Conservation (phyloP, 2,888 invertebrate genomes). For the Aleiodes alternator region DNA sequence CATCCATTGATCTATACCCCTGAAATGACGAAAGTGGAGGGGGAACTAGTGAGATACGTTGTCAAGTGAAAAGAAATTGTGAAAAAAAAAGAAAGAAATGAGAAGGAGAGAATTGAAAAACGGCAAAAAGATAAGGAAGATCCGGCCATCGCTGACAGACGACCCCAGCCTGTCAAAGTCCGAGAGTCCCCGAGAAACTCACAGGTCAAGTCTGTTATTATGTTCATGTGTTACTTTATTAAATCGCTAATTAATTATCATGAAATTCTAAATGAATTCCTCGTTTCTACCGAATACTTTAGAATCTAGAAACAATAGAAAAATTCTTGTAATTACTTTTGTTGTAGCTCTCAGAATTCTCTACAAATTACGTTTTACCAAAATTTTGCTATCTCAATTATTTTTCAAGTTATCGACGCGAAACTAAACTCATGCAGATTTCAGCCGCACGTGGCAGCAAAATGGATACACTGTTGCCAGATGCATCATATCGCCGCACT, state of each 20-base stretch:
- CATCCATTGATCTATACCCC: too few species aligned
- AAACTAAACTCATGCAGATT: too few species aligned
- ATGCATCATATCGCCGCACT: too few species aligned
- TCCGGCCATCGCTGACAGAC: constrained; percentile 63
- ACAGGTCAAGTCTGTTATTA: constrained; percentile 1
- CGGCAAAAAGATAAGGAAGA: constrained; percentile 50
- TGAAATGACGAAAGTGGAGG: constrained; percentile 1
- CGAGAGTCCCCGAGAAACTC: constrained; percentile 60
- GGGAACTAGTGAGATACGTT: neutral
- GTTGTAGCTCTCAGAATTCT: too few species aligned
- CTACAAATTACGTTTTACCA: too few species aligned
- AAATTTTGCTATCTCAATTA: too few species aligned
- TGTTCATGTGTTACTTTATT: neutral
- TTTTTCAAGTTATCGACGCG: too few species aligned
- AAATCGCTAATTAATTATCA: neutral
- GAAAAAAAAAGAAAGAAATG: constrained; percentile 23
- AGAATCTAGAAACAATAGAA: too few species aligned
- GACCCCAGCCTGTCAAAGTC: constrained; percentile 72
- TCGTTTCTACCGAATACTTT: too few species aligned
- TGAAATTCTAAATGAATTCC: neutral
- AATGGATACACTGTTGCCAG: too few species aligned
- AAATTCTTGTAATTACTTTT: too few species aligned
- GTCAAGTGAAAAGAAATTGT: constrained; percentile 9
- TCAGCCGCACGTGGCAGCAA: too few species aligned
- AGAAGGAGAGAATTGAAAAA: constrained; percentile 44